phyloP scores from a whole-genome alignment of 2,888 invertebrate species.

The Punctoribates punctum region DNA sequence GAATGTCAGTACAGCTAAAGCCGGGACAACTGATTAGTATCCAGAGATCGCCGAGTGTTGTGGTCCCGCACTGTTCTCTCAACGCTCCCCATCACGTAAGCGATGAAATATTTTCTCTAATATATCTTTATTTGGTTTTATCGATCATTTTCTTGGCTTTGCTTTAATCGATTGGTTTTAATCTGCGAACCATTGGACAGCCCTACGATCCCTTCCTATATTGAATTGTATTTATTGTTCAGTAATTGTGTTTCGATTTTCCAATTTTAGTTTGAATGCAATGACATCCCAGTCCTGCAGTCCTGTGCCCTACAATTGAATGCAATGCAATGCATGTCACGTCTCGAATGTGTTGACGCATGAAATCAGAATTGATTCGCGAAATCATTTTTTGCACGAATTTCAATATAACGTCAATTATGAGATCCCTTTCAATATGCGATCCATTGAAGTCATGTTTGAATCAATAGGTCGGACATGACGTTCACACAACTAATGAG shows the following conservation, averaged over 20 bases:
- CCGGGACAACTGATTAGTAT: slow-evolving; percentile 46
- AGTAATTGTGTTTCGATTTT: slow-evolving; percentile 11
- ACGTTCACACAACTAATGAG: slow-evolving; percentile 44
- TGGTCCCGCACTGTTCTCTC: slow-evolving; percentile 43
- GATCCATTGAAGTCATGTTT: background rate
- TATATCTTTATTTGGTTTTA: background rate
- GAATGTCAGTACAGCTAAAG: slow-evolving; percentile 46
- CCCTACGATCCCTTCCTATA: background rate
- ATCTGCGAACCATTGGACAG: background rate
- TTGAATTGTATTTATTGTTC: slow-evolving; percentile 9
- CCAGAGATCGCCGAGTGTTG: slow-evolving; percentile 43
- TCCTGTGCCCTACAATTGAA: background rate
- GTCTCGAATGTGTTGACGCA: slow-evolving; percentile 14
- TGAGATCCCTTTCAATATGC: background rate
- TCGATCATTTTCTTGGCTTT: background rate
- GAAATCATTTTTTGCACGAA: slow-evolving; percentile 16
- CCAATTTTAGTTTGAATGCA: background rate
- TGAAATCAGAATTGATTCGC: slow-evolving; percentile 14
- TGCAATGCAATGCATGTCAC: slow-evolving; percentile 35
- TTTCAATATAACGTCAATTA: slow-evolving; percentile 9
- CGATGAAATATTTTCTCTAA: background rate
- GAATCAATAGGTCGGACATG: slow-evolving; percentile 43
- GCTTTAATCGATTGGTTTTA: slow-evolving; percentile 13
- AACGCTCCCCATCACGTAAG: slow-evolving; percentile 46
- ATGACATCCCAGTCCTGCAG: background rate